Base-by-base conservation (phyloP, 1,140 invertebrate genomes). In the Calephelis nemesis region DNA sequence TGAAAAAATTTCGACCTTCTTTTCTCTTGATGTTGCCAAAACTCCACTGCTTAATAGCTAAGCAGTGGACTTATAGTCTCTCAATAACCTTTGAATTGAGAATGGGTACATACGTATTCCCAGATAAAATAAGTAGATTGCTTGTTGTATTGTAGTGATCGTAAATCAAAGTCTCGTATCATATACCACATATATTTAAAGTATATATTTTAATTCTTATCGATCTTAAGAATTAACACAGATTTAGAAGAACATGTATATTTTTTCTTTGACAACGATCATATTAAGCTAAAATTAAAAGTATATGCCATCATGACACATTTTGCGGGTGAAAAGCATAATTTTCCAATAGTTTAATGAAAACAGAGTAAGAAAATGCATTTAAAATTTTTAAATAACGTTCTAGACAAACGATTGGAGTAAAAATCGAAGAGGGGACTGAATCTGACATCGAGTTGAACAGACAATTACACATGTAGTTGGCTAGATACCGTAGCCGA, bases 121-220 rank as follows among this genome's bases (percentile, higher is more conserved):
- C 19, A 19, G 1, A n/a, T n/a, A n/a, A n/a, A n/a, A n/a, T n/a
- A n/a, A n/a, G n/a, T n/a, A n/a, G n/a, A n/a, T n/a, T n/a, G n/a
- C n/a, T n/a, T n/a, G n/a, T n/a, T n/a, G n/a, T n/a, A n/a, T 19
- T 19, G 19, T 19, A 19, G 19, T 19, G 19, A 19, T 19, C 19
- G 39, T n/a, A 65, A 65, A 65, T 65, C 49, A 65, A 65, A 65
- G 30, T 49, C 63, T 12, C 47, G 19, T 65, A 4, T 50, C 58
- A 68, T 70, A 74, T 76, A 76, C 75, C 75, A 76, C 75, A 76
- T 77, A 77, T 77, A 77, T 77, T 77, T 77, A 73, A 77, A 72
- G 69, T 77, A 77, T 77, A 74, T 76, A 77, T 70, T 74, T 70
- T 68, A 71, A 77, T 73, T 74, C 69, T 71, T 74, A 74, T 71